Evolutionary conservation across 2,113 vertebrate genomes (phyloP).

Genomic region (Herpailurus yagouaroundi): DNA sequence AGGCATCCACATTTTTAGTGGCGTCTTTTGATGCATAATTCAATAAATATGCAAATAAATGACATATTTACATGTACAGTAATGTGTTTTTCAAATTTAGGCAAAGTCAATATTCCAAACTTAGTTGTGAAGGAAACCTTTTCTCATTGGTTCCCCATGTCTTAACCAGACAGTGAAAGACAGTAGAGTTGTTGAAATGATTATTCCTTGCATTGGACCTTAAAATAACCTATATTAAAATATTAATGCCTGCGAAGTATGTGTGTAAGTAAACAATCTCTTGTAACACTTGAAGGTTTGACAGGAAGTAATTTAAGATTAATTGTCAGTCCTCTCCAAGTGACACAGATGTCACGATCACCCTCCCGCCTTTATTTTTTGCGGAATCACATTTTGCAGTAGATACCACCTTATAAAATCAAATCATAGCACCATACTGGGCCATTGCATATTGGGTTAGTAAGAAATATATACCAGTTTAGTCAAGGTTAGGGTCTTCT

Average conservation of each 20-base stretch:
- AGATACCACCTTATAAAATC: neutral
- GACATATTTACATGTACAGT: constrained; percentile 34
- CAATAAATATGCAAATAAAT: constrained; percentile 60
- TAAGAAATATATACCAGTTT: neutral
- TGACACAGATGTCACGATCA: neutral
- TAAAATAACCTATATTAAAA: constrained; percentile 40
- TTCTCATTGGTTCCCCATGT: constrained; percentile 3
- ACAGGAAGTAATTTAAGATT: constrained; percentile 45
- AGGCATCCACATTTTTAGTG: constrained; percentile 55
- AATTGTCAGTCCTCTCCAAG: neutral
- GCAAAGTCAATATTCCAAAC: constrained; percentile 48
- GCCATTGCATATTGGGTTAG: neutral
- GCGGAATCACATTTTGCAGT: neutral
- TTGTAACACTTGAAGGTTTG: neutral
- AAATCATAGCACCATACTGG: neutral
- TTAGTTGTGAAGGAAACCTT: constrained; percentile 36
- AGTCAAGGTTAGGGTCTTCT: neutral
- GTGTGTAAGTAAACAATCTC: neutral
- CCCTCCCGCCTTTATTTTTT: neutral
- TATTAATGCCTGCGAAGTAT: constrained; percentile 5
- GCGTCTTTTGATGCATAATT: constrained; percentile 62
- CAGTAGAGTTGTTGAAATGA: constrained; percentile 24
- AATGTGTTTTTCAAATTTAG: constrained; percentile 57
- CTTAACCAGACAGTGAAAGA: constrained; percentile 41
- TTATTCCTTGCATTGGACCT: neutral